These are phyloP conservation scores for Diceros bicornis DNA, from an alignment of 2,797 vertebrate species.

Conservation along the genomic window DNA sequence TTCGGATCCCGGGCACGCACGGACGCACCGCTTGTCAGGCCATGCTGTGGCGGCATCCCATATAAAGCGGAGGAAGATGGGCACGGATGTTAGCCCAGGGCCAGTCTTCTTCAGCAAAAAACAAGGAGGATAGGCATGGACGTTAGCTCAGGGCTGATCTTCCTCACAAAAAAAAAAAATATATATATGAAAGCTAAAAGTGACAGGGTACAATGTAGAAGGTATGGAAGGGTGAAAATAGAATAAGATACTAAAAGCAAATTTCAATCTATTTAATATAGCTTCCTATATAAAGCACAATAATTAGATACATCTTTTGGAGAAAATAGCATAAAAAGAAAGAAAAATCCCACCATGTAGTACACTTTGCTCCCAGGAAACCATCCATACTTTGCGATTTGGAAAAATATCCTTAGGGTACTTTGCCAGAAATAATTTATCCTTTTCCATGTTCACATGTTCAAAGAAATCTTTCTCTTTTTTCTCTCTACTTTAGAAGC, in stretches of 20 bases:
- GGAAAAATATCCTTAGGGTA: constrained; percentile 60
- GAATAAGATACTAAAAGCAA: not conserved
- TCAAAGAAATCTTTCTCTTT: constrained; percentile 10
- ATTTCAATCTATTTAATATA: not conserved
- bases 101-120: too few relatives aligned
- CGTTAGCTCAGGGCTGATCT: too few relatives aligned
- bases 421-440: constrained; percentile 66
- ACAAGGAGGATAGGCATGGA: too few relatives aligned
- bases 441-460: not conserved
- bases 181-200: not conserved
- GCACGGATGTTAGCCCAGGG: too few relatives aligned
- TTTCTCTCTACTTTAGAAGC: not conserved
- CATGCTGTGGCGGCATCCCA: too few relatives aligned
- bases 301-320: not conserved
- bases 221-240: not conserved
- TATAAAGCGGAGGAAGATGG: too few relatives aligned
- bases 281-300: not conserved
- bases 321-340: constrained; percentile 50
- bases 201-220: not conserved
- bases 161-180: too few relatives aligned
- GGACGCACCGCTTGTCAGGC: too few relatives aligned
- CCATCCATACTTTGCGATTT: constrained; percentile 59
- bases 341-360: not conserved
- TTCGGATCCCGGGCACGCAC: too few relatives aligned
- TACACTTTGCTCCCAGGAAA: constrained; percentile 57